These are phyloP conservation scores for Setipinna tenuifilis DNA, from an alignment of 2,797 vertebrate species.

Conservation along the genomic window DNA sequence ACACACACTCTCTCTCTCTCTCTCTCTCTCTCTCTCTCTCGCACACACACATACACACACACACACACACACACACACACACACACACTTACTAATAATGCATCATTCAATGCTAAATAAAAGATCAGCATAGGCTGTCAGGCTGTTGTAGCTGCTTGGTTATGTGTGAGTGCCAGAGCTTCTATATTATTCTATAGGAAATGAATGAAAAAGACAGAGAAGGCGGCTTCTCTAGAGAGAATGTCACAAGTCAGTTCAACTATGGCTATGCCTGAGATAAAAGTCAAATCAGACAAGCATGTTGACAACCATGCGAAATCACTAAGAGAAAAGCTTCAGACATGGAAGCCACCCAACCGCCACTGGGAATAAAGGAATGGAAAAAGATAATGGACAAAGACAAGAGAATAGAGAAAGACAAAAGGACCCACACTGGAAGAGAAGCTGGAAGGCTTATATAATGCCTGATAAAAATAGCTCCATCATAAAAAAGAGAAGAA, in stretches of 20 bases:
- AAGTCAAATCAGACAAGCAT: background rate
- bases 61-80: background rate
- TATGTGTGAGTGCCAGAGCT: background rate
- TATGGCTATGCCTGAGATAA: background rate
- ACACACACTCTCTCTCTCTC: background rate
- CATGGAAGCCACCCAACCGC: background rate
- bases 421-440: conserved; percentile 48
- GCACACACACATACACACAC: conserved; percentile 5
- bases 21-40: background rate
- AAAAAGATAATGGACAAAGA: conserved; percentile 24
- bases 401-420: conserved; percentile 38
- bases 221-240: background rate
- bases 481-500: conserved; percentile 39
- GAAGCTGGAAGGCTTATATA: conserved; percentile 71
- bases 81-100: conserved; percentile 55
- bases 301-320: background rate
- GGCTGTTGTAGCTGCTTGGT: background rate
- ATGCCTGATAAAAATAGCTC: conserved; percentile 74
- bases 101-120: conserved; percentile 47
- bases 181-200: background rate
- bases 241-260: background rate
- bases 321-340: background rate
- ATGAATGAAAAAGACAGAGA: conserved; percentile 3
- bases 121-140: conserved; percentile 47
- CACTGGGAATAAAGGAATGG: background rate